Percentiles rank a stretch among this genome's conserved stretches.
phyloP scores from a whole-genome alignment of 1,140 invertebrate species.

The Ostrea edulis region DNA sequence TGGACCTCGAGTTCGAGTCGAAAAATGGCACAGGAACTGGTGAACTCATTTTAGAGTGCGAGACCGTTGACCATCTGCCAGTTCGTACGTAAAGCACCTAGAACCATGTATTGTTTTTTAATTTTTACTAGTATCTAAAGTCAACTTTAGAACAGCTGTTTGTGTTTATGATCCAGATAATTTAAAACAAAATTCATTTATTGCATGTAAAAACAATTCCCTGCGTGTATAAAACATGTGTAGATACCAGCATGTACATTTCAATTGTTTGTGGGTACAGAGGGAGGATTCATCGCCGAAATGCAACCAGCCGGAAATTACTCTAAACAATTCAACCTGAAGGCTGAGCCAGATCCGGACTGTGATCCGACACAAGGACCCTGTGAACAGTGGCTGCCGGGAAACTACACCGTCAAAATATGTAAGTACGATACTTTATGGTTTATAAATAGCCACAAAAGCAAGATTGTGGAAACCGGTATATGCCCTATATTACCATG shows the following conservation, averaged over 20 bases:
- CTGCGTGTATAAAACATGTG: too few species aligned
- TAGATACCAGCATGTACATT: too few species aligned
- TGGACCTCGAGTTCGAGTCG: slow-evolving; percentile 62
- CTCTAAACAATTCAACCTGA: slow-evolving; percentile 63
- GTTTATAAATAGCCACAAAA: background rate
- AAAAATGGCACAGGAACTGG: slow-evolving; percentile 77
- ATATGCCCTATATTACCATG: too few species aligned
- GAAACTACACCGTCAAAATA: slow-evolving; percentile 72
- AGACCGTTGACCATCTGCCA: slow-evolving; percentile 73
- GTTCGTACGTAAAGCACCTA: slow-evolving; percentile 62
- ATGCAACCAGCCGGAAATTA: slow-evolving; percentile 65
- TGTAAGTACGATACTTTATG: slow-evolving; percentile 53
- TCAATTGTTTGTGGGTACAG: slow-evolving; percentile 45
- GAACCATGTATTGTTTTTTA: too few species aligned
- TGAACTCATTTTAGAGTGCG: slow-evolving; percentile 66
- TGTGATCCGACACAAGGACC: slow-evolving; percentile 75
- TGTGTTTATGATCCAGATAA: too few species aligned
- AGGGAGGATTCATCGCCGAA: slow-evolving; percentile 68
- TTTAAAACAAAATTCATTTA: too few species aligned
- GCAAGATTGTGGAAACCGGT: background rate
- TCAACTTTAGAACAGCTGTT: too few species aligned
- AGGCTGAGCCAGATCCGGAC: slow-evolving; percentile 72
- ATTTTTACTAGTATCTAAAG: too few species aligned
- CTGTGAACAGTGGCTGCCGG: slow-evolving; percentile 76
- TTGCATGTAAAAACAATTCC: too few species aligned